Base-by-base conservation (phyloP, 2,113 vertebrate species). In the Athene cunicularia region DNA sequence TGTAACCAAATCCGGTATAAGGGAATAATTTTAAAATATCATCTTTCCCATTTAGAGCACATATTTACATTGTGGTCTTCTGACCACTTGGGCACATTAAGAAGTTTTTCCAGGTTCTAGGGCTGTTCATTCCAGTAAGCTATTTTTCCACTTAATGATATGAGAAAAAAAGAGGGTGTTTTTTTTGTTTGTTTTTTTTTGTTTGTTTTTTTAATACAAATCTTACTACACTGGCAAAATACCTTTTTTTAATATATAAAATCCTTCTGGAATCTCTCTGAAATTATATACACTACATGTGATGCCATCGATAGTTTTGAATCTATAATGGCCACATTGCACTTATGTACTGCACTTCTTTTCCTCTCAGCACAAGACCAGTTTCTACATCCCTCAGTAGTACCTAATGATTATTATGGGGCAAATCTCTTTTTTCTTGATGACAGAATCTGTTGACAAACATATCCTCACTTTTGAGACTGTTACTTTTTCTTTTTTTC, bases 391-490 rank as follows among this genome's bases (percentile, higher is more conserved):
- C 53, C 30, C 93, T 67, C 86, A 82, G 18, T 93, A 95, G 15
- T 50, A 83, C 70, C 33, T 67, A 94, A 79, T 73, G 39, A 63
- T 80, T 79, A 62, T 72, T 86, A 74, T 39, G 35, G n/a, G 87
- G 11, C 21, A 94, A 94, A 93, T 86, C 24, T 86, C 5, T 52
- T 94, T 97, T 91, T 94, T 11, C 68, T 91, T 76, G 84, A 39
- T 73, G 71, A 83, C 87, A 92, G 87, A 86, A 93, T 58, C 91
- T 93, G 55, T 93, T 94, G 76, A 94, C 80, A 92, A 24, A 72
- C 30, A 85, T 89, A 49, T 79, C 43, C 27, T 93, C 32, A 32
- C 11, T 81, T 91, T 89, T 70, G 24, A 82, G 63, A 39, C 35
- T 64, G 13, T 56, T 67, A 17, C 12, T 68, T 79, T 87, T 80